phyloP scores from a whole-genome alignment of 1,140 invertebrate species.

The Conus betulinus region DNA sequence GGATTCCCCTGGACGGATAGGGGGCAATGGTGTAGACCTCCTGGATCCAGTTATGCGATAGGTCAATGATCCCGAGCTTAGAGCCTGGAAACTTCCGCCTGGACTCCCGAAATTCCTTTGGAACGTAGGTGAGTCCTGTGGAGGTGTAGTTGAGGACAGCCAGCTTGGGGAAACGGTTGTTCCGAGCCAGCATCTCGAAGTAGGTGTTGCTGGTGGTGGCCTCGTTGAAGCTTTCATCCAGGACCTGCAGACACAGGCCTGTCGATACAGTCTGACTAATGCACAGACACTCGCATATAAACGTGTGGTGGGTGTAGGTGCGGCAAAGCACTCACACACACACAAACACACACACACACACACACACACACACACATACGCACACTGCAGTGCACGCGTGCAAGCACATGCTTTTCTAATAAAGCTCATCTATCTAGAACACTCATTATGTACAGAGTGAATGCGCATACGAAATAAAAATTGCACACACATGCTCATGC shows the following conservation, averaged over 20 bases:
- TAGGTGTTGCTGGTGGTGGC: conserved; percentile 4
- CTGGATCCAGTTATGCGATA: conserved; percentile 37
- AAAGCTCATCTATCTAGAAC: too few relatives aligned
- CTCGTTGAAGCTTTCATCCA: conserved; percentile 36
- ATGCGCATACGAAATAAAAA: too few relatives aligned
- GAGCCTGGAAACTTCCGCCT: conserved; percentile 21
- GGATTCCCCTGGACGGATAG: background rate
- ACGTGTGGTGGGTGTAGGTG: background rate
- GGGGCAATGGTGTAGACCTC: background rate
- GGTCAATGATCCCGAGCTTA: conserved; percentile 33
- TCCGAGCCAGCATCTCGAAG: conserved; percentile 31
- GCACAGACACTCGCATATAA: background rate
- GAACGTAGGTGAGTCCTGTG: conserved; percentile 24
- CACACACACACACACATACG: too few relatives aligned
- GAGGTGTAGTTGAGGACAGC: conserved; percentile 38
- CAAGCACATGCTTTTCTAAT: too few relatives aligned
- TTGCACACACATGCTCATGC: background rate
- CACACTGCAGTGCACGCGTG: too few relatives aligned
- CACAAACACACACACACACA: background rate
- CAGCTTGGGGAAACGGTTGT: conserved; percentile 26
- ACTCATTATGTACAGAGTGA: too few relatives aligned
- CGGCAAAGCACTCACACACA: background rate
- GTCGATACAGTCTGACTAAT: background rate
- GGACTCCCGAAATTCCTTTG: conserved; percentile 26
- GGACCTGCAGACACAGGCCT: background rate